A percentile compares a stretch with the other conserved stretches of the same genome.
Conservation (phyloP, 2,797 vertebrate genomes). For the Hydrophis major region DNA sequence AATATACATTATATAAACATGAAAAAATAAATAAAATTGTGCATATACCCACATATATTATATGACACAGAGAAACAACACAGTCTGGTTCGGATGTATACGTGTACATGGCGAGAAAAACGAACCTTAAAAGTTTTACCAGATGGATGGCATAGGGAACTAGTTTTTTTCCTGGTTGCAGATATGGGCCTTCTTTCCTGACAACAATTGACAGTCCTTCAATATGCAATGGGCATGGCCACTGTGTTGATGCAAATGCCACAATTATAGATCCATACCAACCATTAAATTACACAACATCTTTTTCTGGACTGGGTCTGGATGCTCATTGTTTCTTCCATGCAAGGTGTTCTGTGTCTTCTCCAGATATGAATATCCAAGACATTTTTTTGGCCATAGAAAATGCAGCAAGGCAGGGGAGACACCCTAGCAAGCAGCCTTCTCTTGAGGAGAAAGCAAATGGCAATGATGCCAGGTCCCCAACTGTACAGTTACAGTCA, state of each 20-base stretch:
- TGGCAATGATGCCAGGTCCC: background rate
- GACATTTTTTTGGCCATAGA: background rate
- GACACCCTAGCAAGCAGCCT: background rate
- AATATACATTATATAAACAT: too few species aligned
- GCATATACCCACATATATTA: too few species aligned
- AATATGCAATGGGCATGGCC: background rate
- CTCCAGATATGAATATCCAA: background rate
- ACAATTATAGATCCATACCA: background rate
- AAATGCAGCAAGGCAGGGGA: background rate
- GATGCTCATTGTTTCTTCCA: background rate
- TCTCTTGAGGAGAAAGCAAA: background rate
- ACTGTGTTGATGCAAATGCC: background rate
- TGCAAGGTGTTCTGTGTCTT: background rate
- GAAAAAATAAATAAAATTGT: too few species aligned
- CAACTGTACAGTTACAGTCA: background rate
- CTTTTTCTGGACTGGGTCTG: background rate
- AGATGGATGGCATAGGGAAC: too few species aligned
- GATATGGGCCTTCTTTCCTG: background rate
- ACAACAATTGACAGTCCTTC: background rate
- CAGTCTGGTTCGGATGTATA: too few species aligned
- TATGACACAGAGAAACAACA: too few species aligned
- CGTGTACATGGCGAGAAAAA: too few species aligned
- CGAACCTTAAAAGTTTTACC: too few species aligned
- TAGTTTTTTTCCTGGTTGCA: background rate
- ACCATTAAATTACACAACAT: background rate